Conservation (phyloP, 2,797 vertebrate genomes). For the Gobio occitaniae region DNA sequence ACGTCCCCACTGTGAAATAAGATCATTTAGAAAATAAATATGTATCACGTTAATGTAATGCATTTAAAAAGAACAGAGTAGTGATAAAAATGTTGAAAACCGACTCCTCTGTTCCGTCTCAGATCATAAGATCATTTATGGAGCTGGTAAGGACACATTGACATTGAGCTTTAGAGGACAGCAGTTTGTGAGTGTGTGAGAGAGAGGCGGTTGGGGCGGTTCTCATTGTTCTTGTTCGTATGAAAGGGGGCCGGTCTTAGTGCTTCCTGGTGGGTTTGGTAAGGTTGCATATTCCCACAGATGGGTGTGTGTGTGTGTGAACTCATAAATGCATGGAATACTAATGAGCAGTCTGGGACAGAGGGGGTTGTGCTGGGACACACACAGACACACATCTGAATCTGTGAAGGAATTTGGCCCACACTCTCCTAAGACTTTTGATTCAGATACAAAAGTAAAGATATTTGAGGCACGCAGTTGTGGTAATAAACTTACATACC, state of each 20-base stretch:
- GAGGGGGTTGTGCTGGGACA: slow-evolving; percentile 66
- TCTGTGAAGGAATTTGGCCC: slow-evolving; percentile 35
- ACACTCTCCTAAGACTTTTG: slow-evolving; percentile 5
- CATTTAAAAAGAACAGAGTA: background rate
- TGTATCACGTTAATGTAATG: background rate
- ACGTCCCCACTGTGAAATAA: background rate
- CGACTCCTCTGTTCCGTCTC: slow-evolving; percentile 34
- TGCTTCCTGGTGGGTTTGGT: slow-evolving; percentile 71
- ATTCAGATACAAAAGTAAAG: background rate
- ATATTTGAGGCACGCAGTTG: background rate
- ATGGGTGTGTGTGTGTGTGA: slow-evolving; percentile 56
- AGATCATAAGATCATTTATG: slow-evolving; percentile 69
- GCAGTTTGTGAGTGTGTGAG: slow-evolving; percentile 14
- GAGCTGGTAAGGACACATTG: slow-evolving; percentile 66
- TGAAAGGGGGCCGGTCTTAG: slow-evolving; percentile 65
- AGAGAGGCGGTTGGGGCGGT: slow-evolving; percentile 49
- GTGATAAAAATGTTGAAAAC: slow-evolving; percentile 14
- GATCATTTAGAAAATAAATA: background rate
- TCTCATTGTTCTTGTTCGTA: slow-evolving; percentile 53
- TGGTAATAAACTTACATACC: background rate
- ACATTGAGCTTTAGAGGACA: slow-evolving; percentile 72
- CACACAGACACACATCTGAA: slow-evolving; percentile 23
- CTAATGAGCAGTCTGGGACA: slow-evolving; percentile 75
- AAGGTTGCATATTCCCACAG: slow-evolving; percentile 72
- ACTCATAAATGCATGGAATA: slow-evolving; percentile 81